phyloP scores from a whole-genome alignment of 2,888 invertebrate species.

The Calliphora vomitoria region DNA sequence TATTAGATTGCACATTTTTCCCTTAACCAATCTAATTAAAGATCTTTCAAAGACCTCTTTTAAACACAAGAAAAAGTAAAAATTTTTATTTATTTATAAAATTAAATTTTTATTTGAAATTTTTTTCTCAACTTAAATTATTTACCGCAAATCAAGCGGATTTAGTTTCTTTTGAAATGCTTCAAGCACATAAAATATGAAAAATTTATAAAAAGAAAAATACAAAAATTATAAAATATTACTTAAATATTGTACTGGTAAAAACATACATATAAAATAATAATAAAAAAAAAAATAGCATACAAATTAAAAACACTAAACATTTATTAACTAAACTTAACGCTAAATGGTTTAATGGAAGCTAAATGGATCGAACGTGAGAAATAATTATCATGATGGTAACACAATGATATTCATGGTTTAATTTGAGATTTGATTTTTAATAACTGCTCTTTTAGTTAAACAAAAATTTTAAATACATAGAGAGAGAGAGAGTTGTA shows the following conservation, averaged over 20 bases:
- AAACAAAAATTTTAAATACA: conserved; percentile 3
- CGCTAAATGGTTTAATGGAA: conserved; percentile 70
- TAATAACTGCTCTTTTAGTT: not conserved
- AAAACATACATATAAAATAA: conserved; percentile 50
- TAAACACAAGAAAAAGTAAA: not conserved
- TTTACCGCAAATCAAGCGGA: conserved; percentile 46
- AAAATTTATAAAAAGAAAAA: conserved; percentile 24
- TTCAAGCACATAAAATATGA: conserved; percentile 66
- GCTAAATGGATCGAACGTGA: conserved; percentile 69
- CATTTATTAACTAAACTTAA: conserved; percentile 71
- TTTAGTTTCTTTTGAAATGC: conserved; percentile 48
- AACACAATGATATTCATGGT: not conserved
- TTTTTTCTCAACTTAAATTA: conserved; percentile 58
- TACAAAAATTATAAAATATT: conserved; percentile 15
- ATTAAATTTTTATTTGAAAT: conserved; percentile 46
- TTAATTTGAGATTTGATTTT: conserved; percentile 63
- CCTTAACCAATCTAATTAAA: too few relatives aligned
- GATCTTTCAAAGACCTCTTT: too few relatives aligned
- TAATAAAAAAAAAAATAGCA: conserved; percentile 40
- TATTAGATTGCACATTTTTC: too few relatives aligned
- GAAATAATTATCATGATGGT: conserved; percentile 44
- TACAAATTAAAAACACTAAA: conserved; percentile 63
- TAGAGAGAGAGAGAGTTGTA: not conserved
- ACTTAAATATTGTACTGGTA: conserved; percentile 53
- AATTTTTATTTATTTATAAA: conserved; percentile 29